These are phyloP conservation scores for Aelia acuminata DNA, from an alignment of 2,888 invertebrate species.

Conservation along the genomic window DNA sequence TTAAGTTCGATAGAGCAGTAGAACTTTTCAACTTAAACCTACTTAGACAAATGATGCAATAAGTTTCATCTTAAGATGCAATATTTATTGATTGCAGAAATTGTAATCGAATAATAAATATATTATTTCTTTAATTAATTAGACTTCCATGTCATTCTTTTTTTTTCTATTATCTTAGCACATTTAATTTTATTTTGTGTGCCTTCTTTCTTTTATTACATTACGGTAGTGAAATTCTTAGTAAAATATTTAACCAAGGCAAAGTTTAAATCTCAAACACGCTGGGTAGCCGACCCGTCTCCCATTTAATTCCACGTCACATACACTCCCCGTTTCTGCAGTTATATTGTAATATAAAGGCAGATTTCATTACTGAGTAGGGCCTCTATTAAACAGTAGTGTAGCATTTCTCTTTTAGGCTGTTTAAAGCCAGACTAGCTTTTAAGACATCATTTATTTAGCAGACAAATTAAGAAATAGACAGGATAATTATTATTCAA, in stretches of 20 bases:
- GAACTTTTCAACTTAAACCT: no score
- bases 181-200: no score
- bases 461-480: no score
- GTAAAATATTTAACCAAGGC: background rate
- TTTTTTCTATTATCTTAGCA: no score
- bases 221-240: background rate
- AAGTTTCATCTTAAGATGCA: no score
- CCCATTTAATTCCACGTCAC: slow-evolving; percentile 22
- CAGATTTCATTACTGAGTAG: background rate
- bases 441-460: background rate
- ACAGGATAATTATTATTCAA: no score
- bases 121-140: no score
- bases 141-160: no score
- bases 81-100: no score
- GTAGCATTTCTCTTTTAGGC: background rate
- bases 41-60: no score
- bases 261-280: background rate
- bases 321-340: background rate
- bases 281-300: background rate
- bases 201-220: background rate
- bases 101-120: no score
- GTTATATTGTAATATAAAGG: background rate
- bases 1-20: no score
- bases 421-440: background rate
- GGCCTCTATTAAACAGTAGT: background rate